Evolutionary conservation across 1,140 invertebrate species (phyloP), one percentile per base, ranked within the genome.

Genomic region (Hypothenemus hampei): DNA sequence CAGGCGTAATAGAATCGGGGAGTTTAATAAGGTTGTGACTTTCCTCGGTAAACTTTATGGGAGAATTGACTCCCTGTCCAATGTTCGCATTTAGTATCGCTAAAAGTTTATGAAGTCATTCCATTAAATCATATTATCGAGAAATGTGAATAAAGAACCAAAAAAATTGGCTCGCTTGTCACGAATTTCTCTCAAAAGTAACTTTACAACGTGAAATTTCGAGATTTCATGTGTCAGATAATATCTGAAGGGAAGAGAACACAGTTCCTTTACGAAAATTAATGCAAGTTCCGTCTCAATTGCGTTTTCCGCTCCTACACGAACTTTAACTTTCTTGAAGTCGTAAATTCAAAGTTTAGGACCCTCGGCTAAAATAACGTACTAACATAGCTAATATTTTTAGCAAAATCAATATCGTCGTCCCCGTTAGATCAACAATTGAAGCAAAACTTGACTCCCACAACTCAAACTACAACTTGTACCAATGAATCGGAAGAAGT

Each of bases 361-460:
- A n/a, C n/a, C n/a, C n/a, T n/a, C n/a, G n/a, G n/a, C n/a, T n/a
- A n/a, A n/a, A n/a, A n/a, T n/a, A n/a, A n/a, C n/a, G n/a, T n/a
- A n/a, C n/a, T n/a, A n/a, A n/a, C n/a, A n/a, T n/a, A n/a, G n/a
- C n/a, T n/a, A n/a, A n/a, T 2, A 11, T 44, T 44, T 26, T 4
- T 31, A 47, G 45, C 45, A 16, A 56, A 56, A 39, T 48, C 54
- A 26, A 39, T 54, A 4, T 41, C 36, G 2, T 56, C 54, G 11
- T 49, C 54, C 11, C 45, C 45, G 11, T 26, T 56, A 20, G 54
- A 56, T n/a, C 54, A 45, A 15, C 54, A 56, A 56, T 3, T 56
- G 16, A 56, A 56, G 23, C 54, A 48, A 21, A 56, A 40, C 15
- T 23, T 39, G 10, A 56, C 54, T 2, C 54, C 54, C 2, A 26